Evolutionary conservation across 2,113 vertebrate genomes (phyloP), one percentile per base, ranked within the genome.

Genomic region (Brachypteracias leptosomus): DNA sequence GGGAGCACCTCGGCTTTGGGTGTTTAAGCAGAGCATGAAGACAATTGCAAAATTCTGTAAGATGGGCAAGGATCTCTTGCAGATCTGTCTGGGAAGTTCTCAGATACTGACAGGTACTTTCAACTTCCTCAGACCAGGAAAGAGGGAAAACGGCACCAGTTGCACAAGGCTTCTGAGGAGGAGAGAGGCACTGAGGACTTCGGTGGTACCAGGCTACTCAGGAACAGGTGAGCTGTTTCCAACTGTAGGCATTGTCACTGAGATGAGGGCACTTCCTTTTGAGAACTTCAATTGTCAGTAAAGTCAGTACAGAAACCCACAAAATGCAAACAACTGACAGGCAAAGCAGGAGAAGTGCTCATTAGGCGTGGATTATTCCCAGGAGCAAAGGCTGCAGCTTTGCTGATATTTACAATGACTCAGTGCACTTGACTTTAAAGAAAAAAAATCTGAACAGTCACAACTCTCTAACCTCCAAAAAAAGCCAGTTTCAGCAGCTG

Each of bases 391-490:
- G 31, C 85, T 93, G 92, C 77, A 96, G 90, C 81, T 95, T 88
- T 93, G 82, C 92, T 93, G 88, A 65, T 89, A 89, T 85, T 93
- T 88, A 78, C 92, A 89, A 61, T 94, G 93, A 97, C 90, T 97
- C 93, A 89, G 35, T 89, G 78, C 85, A 82, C 92, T 96, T 94
- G 89, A 91, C 80, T 88, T 78, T 0, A 18, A 57, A 66, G 72
- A 71, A 58, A 20, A 73, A 33, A 16, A 9, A 3, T 4, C 57
- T 5, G 25, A 85, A 82, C 44, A 91, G 33, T 58, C 13, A 5
- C 87, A 89, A 77, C 29, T 28, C 44, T 89, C 73, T 61, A 85
- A 36, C 19, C 31, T 92, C 70, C 24, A 19, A 57, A 89, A 19
- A 92, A 89, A 78, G 57, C 70, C 94, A 96, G 49, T n/a, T n/a